Conservation (phyloP, 2,797 vertebrate genomes). For the Fistularia commersonii region DNA sequence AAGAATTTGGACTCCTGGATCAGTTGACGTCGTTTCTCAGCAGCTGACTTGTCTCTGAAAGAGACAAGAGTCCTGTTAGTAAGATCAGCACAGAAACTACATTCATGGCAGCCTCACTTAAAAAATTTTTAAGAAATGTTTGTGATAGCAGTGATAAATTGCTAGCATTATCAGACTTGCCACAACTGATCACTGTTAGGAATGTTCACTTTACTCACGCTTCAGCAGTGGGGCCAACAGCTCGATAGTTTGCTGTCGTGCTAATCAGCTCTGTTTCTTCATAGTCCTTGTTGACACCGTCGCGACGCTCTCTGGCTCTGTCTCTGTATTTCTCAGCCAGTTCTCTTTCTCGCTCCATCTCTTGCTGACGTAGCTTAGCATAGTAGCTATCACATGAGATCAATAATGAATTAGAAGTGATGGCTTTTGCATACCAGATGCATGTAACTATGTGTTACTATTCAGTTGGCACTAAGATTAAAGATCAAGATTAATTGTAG, state of each 20-base stretch:
- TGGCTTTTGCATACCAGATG: no score
- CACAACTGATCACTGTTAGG: not conserved
- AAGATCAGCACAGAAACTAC: not conserved
- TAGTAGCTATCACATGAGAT: conserved; percentile 80
- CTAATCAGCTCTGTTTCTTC: conserved; percentile 96
- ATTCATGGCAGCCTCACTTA: no score
- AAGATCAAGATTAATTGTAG: no score
- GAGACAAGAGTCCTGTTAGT: not conserved
- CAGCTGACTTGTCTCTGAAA: conserved; percentile 92
- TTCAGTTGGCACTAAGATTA: no score
- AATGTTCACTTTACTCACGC: conserved; percentile 75
- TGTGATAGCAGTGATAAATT: no score
- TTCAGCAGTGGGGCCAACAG: conserved; percentile 93
- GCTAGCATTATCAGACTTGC: no score
- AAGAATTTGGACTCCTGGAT: conserved; percentile 99
- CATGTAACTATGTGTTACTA: no score
- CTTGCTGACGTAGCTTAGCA: conserved; percentile 93
- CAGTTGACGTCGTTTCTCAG: conserved; percentile 93
- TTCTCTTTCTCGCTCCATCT: conserved; percentile 91
- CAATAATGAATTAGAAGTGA: not conserved
- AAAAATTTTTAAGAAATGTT: no score
- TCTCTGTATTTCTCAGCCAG: conserved; percentile 95
- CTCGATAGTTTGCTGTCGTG: conserved; percentile 95
- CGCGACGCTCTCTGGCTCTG: conserved; percentile 88
- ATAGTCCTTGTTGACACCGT: conserved; percentile 96